A percentile compares a stretch with the other conserved stretches of the same genome.
Evolutionary conservation across 64 coral and sea anemone genomes (phyloP).

Genomic region (Anthopleura sola): DNA sequence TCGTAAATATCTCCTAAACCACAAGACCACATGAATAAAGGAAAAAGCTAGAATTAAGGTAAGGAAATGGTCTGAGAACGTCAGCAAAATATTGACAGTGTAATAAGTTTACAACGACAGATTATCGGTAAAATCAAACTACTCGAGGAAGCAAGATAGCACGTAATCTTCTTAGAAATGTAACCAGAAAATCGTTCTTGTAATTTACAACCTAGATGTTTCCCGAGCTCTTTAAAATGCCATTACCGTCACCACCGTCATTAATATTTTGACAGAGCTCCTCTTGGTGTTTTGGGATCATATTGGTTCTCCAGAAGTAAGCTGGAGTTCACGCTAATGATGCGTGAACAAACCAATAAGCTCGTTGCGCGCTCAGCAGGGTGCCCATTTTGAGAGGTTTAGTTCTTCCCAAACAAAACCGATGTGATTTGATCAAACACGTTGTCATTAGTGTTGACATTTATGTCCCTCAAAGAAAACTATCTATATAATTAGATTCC

Average conservation of each 20-base stretch:
- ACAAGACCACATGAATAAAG: neutral
- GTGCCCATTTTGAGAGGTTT: neutral
- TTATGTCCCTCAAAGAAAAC: neutral
- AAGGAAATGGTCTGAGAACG: neutral
- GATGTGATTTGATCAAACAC: constrained; percentile 10
- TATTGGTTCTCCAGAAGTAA: neutral
- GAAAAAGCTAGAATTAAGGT: neutral
- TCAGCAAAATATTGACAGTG: neutral
- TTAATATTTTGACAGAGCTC: constrained; percentile 6
- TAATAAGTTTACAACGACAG: neutral
- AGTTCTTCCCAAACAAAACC: constrained; percentile 8
- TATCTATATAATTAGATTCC: neutral
- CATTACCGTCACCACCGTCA: neutral
- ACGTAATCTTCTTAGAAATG: neutral
- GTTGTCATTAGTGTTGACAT: constrained; percentile 9
- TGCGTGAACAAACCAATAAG: neutral
- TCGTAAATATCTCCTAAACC: neutral
- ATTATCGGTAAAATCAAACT: neutral
- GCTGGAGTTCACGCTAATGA: constrained; percentile 10
- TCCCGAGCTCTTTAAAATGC: neutral
- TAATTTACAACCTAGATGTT: neutral
- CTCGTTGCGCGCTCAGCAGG: neutral
- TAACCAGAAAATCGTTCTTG: neutral
- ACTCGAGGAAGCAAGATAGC: constrained; percentile 6
- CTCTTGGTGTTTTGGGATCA: neutral